Evolutionary conservation across 2,113 vertebrate genomes (phyloP).

Genomic region (Erinaceus europaeus): DNA sequence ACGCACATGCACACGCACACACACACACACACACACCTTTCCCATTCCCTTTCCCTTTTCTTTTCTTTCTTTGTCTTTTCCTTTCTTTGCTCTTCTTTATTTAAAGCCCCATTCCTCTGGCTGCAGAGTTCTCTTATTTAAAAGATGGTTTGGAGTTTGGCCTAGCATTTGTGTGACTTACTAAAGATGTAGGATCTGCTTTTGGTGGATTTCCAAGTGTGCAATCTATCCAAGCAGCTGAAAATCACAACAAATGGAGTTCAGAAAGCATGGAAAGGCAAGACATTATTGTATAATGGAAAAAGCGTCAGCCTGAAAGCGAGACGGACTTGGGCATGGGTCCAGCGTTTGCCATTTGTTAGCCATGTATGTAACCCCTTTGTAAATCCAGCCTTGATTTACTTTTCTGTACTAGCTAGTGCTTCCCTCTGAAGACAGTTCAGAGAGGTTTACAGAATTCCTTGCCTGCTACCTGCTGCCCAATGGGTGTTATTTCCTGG

Average conservation of each 20-base stretch:
- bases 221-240: slow-evolving; percentile 50
- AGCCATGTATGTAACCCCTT: not conserved
- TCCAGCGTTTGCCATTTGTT: slow-evolving; percentile 25
- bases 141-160: slow-evolving; percentile 47
- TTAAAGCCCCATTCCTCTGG: slow-evolving; percentile 36
- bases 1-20: no score
- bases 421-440: not conserved
- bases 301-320: slow-evolving; percentile 23
- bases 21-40: no score
- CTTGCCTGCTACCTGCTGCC: not conserved
- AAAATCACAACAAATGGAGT: slow-evolving; percentile 69
- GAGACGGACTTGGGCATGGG: slow-evolving; percentile 8
- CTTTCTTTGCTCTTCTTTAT: slow-evolving; percentile 36
- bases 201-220: slow-evolving; percentile 65
- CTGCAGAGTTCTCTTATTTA: slow-evolving; percentile 53
- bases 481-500: not conserved
- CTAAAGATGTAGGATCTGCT: slow-evolving; percentile 63
- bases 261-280: slow-evolving; percentile 56
- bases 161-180: slow-evolving; percentile 23
- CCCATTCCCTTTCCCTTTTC: not conserved
- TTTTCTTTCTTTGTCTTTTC: slow-evolving; percentile 38
- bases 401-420: not conserved
- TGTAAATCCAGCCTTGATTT: slow-evolving; percentile 55
- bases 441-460: not conserved
- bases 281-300: slow-evolving; percentile 54